Percentiles rank a stretch among this genome's conserved stretches.
Conservation (phyloP, 2,797 vertebrate genomes). For the Syngnathus rostellatus region DNA sequence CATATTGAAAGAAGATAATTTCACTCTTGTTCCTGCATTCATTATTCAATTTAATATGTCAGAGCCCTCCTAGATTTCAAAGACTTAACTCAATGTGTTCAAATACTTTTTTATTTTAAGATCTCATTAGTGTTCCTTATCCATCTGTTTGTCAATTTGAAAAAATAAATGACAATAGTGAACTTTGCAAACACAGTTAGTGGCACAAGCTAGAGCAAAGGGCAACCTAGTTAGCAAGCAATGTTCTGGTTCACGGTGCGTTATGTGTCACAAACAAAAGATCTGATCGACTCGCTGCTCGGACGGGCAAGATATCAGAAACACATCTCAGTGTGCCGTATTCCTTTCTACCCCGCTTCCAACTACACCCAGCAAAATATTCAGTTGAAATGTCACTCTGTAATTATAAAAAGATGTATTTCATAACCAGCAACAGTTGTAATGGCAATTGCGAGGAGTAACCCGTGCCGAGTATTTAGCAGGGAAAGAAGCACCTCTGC, state of each 20-base stretch:
- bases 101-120: too few species aligned
- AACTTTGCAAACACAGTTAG: not conserved
- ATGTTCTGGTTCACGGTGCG: not conserved
- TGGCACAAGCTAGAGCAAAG: not conserved
- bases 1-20: not conserved
- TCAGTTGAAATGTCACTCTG: not conserved
- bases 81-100: not conserved
- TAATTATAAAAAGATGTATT: not conserved
- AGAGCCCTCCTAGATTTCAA: not conserved
- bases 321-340: not conserved
- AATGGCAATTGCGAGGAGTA: not conserved
- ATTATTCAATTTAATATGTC: not conserved
- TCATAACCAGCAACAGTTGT: not conserved
- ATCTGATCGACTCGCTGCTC: too few species aligned
- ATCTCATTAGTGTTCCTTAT: not conserved
- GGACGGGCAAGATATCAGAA: not conserved
- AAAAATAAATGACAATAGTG: not conserved
- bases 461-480: not conserved
- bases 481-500: conserved; percentile 13
- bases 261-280: not conserved
- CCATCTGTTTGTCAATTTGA: not conserved
- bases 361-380: not conserved
- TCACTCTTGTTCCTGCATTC: not conserved
- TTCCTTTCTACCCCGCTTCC: not conserved
- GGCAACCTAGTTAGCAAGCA: not conserved